Base-by-base conservation (phyloP, 2,797 vertebrate species). In the Ptychobarbus kaznakovi region DNA sequence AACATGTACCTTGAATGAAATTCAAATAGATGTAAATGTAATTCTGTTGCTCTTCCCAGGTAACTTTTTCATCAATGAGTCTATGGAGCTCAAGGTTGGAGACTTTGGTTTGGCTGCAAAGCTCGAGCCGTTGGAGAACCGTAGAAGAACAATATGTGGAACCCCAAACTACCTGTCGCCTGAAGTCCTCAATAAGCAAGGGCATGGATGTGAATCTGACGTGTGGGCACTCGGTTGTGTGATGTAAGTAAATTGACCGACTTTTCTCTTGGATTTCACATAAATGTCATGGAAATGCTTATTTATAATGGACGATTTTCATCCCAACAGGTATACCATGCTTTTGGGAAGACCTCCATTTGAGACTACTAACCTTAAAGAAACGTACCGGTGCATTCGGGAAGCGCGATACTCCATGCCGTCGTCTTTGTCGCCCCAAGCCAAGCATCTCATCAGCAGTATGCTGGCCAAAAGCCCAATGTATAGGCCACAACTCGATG, bases 121-220 rank as follows among this genome's bases (percentile, higher is more conserved):
- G 72, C 91, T 97, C 87, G 96, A 97, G 90, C 96, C 96, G 2
- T 86, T 96, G 86, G 96, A 97, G 72, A 95, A 96, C 88, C 95
- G 96, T 28, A 95, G 89, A 89, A 96, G 95, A 92, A 97, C 96
- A 18, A 97, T 97, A 92, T 97, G 96, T 90, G 96, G 96, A 85
- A 97, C 96, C 78, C 96, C 96, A 88, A 97, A 97, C 92, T 97
- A 97, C 89, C 94, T 97, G 85, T 97, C 96, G 87, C 96, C 96
- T 42, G 96, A 97, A 94, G 96, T 97, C 82, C 95, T 97, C 89
- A 97, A 97, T 91, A 97, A 97, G 90, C 96, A 97, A 92, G 96
- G 96, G 1, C 96, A 97, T 0, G 95, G 96, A 87, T 96, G 96
- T 91, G 96, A 97, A 94, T 97, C 96, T 20, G 96, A 97, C 87